phyloP scores from a whole-genome alignment of 1,140 invertebrate genomes.

The Batillaria attramentaria region DNA sequence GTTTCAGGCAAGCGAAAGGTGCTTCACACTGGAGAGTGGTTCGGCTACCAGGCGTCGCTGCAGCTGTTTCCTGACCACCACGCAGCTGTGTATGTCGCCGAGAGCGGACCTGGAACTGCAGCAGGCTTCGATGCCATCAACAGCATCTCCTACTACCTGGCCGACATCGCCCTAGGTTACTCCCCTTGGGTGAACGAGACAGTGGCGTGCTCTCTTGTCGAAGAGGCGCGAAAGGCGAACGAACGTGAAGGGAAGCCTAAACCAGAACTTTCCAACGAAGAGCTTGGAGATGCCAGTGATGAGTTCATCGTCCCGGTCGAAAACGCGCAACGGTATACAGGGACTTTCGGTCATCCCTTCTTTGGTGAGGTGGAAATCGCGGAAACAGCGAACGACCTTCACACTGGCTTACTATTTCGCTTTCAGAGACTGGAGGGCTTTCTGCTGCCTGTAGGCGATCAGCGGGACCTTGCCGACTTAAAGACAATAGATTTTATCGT shows the following conservation, averaged over 20 bases:
- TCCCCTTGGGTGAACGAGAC: constrained; percentile 17
- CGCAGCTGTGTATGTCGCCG: constrained; percentile 3
- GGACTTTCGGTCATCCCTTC: background rate
- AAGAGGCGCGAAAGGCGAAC: background rate
- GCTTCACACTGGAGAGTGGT: constrained; percentile 12
- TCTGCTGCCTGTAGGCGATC: background rate
- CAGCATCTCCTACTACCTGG: constrained; percentile 7
- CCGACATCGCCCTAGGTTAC: constrained; percentile 17
- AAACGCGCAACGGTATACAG: background rate
- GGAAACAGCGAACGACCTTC: background rate
- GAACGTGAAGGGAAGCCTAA: background rate
- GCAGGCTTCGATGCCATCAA: background rate
- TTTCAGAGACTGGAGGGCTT: background rate
- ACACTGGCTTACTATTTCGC: background rate
- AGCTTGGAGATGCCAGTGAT: background rate
- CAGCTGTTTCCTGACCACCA: background rate
- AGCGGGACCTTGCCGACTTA: too few species aligned
- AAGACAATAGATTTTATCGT: background rate
- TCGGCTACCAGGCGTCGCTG: background rate
- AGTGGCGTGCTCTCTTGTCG: background rate
- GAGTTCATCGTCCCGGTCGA: too few species aligned
- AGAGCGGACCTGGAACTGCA: background rate
- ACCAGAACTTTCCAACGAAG: background rate
- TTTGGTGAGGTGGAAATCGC: constrained; percentile 5
- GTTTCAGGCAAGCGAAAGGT: background rate